Base-by-base conservation (phyloP, 2,888 invertebrate species). In the Cabera pusaria region DNA sequence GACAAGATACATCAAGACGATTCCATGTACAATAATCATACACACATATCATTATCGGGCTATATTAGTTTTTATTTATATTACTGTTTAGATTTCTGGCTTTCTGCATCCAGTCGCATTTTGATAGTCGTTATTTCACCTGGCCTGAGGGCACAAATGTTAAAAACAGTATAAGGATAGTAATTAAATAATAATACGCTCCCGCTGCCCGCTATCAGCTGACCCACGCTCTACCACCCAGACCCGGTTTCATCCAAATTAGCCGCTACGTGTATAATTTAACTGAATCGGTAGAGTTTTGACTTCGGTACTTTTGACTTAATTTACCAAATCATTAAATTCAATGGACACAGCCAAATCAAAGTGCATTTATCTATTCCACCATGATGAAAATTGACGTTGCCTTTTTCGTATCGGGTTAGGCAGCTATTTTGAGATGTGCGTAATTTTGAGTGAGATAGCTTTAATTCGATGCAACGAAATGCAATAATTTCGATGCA, bases 191-290 rank as follows among this genome's bases (percentile, higher is more conserved):
- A n/a, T n/a, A n/a, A n/a, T n/a, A 1, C 19, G 24, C 18, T 10
- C 1, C 9, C 7, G 28, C 19, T 28, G 2, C 4, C 23, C 11
- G 25, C 28, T 14, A 1, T 1, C 11, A 20, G 7, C 24, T 10
- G 7, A 14, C 16, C 6, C 22, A 55, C 31, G 44, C 45, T 57
- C 52, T 53, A 50, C 55, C 51, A 49, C 50, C 59, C 66, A 65
- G 69, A 68, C 65, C 44, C 55, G 3, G 59, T 62, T 54, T 56
- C 63, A 52, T 56, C 64, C 54, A 56, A 72, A 75, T 75, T 75
- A 75, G 73, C 59, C 50, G 48, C 51, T 54, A 64, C 62, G 54
- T 73, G 64, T 65, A 72, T 74, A 71, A 72, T 72, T 67, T 57
- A 72, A 65, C 48, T 48, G 58, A 60, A 71, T 69, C 59, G 48